Evolutionary conservation across 1,140 invertebrate genomes (phyloP).

Genomic region (Monochamus saltuarius): DNA sequence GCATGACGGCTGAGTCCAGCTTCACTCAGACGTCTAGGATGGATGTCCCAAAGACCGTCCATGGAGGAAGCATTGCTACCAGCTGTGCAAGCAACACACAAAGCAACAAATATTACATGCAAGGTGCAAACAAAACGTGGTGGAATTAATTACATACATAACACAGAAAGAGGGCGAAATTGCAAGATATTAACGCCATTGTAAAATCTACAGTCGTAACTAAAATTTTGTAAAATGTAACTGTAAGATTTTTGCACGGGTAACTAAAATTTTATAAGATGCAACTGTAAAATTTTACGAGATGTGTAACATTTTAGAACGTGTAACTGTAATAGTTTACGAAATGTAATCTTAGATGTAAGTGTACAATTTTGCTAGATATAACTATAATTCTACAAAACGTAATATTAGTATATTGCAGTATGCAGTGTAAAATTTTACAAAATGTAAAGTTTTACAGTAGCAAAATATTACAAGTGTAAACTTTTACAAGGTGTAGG

Average conservation of each 20-base stretch:
- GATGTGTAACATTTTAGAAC: background rate
- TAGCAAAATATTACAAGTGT: no score
- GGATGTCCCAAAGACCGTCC: slow-evolving; percentile 69
- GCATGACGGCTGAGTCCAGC: slow-evolving; percentile 68
- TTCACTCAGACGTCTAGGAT: slow-evolving; percentile 67
- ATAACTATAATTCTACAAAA: background rate
- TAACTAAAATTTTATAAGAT: background rate
- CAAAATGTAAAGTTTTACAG: no score
- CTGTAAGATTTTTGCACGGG: no score
- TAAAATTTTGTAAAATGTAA: background rate
- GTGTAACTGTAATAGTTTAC: background rate
- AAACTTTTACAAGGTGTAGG: no score
- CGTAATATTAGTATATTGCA: no score
- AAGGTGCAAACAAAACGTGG: background rate
- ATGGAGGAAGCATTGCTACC: slow-evolving; percentile 64
- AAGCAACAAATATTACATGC: slow-evolving; percentile 39
- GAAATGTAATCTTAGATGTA: background rate
- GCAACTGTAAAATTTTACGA: background rate
- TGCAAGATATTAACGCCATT: slow-evolving; percentile 1
- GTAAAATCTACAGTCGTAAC: no score
- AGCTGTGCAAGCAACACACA: slow-evolving; percentile 57
- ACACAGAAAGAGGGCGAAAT: background rate
- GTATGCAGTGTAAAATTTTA: no score
- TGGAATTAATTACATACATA: background rate
- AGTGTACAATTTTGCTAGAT: background rate